Conservation (phyloP, 2,113 vertebrate genomes). For the Cololabis saira region DNA sequence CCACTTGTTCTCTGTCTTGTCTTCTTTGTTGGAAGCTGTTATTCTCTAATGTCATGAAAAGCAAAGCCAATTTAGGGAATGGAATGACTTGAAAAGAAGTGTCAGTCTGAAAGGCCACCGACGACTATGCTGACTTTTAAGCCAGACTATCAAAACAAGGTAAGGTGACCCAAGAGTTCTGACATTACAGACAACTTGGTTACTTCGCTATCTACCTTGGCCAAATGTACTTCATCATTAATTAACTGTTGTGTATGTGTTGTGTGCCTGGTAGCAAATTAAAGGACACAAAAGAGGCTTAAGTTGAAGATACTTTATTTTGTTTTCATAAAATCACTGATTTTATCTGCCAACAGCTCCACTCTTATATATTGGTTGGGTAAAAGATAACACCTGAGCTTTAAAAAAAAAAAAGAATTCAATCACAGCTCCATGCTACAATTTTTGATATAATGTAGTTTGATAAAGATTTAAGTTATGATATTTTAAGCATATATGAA, state of each 20-base stretch:
- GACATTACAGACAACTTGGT: slow-evolving; percentile 62
- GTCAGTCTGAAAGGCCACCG: slow-evolving; percentile 43
- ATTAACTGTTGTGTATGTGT: slow-evolving; percentile 34
- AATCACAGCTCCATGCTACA: too few species aligned
- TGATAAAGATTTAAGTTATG: background rate
- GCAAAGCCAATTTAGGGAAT: slow-evolving; percentile 60
- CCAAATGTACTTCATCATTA: slow-evolving; percentile 61
- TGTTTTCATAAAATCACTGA: too few species aligned
- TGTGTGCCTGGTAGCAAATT: background rate
- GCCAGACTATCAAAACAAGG: slow-evolving; percentile 79
- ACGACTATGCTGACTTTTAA: slow-evolving; percentile 77
- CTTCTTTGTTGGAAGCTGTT: slow-evolving; percentile 49
- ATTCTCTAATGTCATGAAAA: slow-evolving; percentile 62
- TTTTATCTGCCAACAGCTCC: too few species aligned
- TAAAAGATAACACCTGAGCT: too few species aligned
- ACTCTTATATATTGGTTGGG: too few species aligned
- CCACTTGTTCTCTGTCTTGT: slow-evolving; percentile 37
- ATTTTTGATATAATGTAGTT: slow-evolving; percentile 2
- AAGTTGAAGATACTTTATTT: background rate
- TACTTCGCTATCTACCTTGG: slow-evolving; percentile 33
- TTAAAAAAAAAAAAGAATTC: too few species aligned
- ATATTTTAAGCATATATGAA: background rate
- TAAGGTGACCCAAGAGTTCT: slow-evolving; percentile 75
- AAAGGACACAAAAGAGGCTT: background rate
- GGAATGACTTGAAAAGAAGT: slow-evolving; percentile 59